These are phyloP conservation scores for Atrichornis clamosus DNA, from an alignment of 2,113 vertebrate genomes.

Conservation along the genomic window DNA sequence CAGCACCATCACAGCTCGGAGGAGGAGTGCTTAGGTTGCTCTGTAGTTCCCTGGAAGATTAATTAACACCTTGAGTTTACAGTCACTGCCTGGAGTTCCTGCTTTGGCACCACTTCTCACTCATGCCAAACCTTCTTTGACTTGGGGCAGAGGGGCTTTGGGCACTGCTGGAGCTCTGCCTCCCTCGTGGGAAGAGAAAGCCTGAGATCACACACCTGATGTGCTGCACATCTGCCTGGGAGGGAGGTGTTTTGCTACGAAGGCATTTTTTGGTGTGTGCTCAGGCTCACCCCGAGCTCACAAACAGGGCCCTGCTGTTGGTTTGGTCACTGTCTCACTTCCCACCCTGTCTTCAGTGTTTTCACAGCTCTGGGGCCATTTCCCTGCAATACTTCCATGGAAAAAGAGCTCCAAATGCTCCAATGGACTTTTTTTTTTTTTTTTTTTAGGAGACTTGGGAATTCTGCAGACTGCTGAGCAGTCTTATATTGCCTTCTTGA, in stretches of 20 bases:
- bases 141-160: not conserved
- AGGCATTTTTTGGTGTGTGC: not conserved
- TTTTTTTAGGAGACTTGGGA: not conserved
- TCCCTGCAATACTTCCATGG: not conserved
- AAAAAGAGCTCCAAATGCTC: not conserved
- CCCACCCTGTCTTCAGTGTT: not conserved
- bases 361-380: not conserved
- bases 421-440: not conserved
- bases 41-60: not conserved
- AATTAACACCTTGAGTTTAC: not conserved
- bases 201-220: not conserved
- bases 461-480: conserved; percentile 26
- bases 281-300: not conserved
- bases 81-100: not conserved
- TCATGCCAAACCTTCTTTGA: not conserved
- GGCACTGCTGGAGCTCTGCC: not conserved
- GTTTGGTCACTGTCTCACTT: not conserved
- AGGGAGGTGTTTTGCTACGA: not conserved
- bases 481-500: not conserved
- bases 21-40: not conserved
- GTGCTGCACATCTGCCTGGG: not conserved
- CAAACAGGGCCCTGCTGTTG: not conserved
- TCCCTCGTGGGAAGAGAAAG: not conserved
- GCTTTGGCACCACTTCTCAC: not conserved
- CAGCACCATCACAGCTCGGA: conserved; percentile 65